Evolutionary conservation across 2,797 vertebrate species (phyloP), one percentile per base, ranked within the genome.

Genomic region (Tympanoctomys barrerae): DNA sequence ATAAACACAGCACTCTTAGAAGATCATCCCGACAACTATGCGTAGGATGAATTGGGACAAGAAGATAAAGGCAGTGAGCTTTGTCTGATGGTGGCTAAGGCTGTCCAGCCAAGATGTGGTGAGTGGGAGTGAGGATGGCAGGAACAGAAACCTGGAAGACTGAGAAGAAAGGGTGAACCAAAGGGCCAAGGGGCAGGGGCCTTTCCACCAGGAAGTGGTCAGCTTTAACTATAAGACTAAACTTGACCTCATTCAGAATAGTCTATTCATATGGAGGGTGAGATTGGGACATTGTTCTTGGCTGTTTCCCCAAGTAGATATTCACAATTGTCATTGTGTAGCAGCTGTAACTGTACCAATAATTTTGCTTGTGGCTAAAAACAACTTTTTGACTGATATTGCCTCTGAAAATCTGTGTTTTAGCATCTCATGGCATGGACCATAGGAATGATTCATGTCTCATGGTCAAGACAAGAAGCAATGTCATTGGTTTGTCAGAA

Each of bases 291-390:
- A 3, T 11, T 0, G 3, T 52, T 16, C 71, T 21, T 6, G 49
- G 42, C 54, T 0, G 36, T 39, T 49, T 33, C 49, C 6, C 28
- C 79, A 11, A 7, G 36, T 11, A 46, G 82, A 26, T 26, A 24
- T 7, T 0, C 19, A 49, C 24, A 12, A 5, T 26, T 0, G 0
- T 46, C 21, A 13, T 5, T 0, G 1, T 16, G 14, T 3, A 12
- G 36, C 1, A 12, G 16, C 11, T 46, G 0, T 8, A 4, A 42
- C 9, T 18, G 62, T 3, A 1, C 46, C 14, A 0, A n/a, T 4
- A 3, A 14, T 1, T 21, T 79, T 28, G 28, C 75, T 57, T 0
- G 1, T 28, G 89, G n/a, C 36, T 31, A 2, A 7, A 3, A 39
- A 36, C 31, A 36, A 49, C 73, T 1, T 26, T n/a, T 14, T 22